Evolutionary conservation across 2,113 vertebrate species (phyloP), one percentile per base, ranked within the genome.

Genomic region (Myotis yumanensis): DNA sequence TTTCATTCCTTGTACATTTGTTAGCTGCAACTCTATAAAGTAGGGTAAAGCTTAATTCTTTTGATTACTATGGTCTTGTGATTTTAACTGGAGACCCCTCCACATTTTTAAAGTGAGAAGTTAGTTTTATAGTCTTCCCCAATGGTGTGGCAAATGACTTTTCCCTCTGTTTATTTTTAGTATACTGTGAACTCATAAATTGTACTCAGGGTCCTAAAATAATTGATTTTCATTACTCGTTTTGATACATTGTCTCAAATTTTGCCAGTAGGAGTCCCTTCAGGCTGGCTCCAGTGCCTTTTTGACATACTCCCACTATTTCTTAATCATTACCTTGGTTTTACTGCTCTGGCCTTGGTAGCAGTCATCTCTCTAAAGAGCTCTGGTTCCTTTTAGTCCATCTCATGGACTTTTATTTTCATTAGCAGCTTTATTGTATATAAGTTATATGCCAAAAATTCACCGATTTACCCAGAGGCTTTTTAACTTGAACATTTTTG

Each of bases 401-500:
- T 57, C 68, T 76, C 66, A 9, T 17, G 30, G 40, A 73, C 46
- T 30, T 46, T 88, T 73, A 35, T 82, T 35, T 35, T 23, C 35
- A 51, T 43, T 32, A 69, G 76, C 28, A 73, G 17, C 68, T 73
- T 76, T 90, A 83, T 57, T 80, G 64, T 73, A 43, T 83, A 82
- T 84, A 93, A 68, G 54, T 64, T 84, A 81, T 25, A 12, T 71
- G 46, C 40, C 35, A 71, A 88, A 76, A 92, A 80, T 8, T 77
- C 7, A 83, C 35, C 12, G 4, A 37, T 48, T 88, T 54, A 64
- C 14, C 25, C 37, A 59, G 17, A 72, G 52, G 40, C 54, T 72
- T 86, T 95, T 73, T 77, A 94, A 82, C 69, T 83, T 87, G 30
- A 54, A 46, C 18, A 4, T 77, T 71, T 86, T 48, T 71, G 23